Percentiles rank a stretch among this genome's conserved stretches.
These are phyloP conservation scores for Aplochiton taeniatus DNA, from an alignment of 2,797 vertebrate genomes.

Conservation along the genomic window DNA sequence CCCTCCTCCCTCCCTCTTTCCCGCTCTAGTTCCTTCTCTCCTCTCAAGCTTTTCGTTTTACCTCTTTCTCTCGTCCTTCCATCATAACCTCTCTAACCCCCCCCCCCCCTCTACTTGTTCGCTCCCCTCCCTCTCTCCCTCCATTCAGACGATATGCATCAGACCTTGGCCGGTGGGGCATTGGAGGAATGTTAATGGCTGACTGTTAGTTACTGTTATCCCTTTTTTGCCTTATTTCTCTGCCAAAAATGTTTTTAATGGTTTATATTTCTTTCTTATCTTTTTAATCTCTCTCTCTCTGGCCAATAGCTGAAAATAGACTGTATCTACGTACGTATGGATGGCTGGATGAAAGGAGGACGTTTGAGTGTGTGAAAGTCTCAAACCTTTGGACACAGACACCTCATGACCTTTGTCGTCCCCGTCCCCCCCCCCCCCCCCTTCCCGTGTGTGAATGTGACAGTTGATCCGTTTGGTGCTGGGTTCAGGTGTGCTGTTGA, in stretches of 20 bases:
- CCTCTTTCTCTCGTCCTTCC: slow-evolving; percentile 15
- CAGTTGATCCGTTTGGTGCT: too few species aligned
- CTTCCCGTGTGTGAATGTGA: too few species aligned
- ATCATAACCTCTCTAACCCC: slow-evolving; percentile 1
- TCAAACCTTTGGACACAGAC: too few species aligned
- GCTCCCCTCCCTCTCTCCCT: slow-evolving; percentile 38
- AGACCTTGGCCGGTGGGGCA: slow-evolving; percentile 57
- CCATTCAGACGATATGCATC: slow-evolving; percentile 75
- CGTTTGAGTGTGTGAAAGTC: slow-evolving; percentile 18
- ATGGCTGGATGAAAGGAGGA: too few species aligned
- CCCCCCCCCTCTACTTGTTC: slow-evolving; percentile 16
- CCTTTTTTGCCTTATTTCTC: too few species aligned
- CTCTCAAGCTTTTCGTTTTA: neutral
- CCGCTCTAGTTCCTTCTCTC: too few species aligned
- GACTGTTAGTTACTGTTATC: slow-evolving; percentile 67
- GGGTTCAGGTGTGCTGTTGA: too few species aligned
- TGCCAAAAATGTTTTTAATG: slow-evolving; percentile 29
- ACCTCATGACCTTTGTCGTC: too few species aligned
- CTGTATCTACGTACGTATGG: neutral
- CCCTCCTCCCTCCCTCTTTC: neutral
- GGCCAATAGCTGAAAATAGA: neutral
- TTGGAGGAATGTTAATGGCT: slow-evolving; percentile 69
- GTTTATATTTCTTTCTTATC: too few species aligned
- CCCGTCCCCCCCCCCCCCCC: too few species aligned
- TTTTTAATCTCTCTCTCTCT: too few species aligned